Conservation (phyloP, 37 sponge, comb jelly and placozoan species). For the Geodia barretti region DNA sequence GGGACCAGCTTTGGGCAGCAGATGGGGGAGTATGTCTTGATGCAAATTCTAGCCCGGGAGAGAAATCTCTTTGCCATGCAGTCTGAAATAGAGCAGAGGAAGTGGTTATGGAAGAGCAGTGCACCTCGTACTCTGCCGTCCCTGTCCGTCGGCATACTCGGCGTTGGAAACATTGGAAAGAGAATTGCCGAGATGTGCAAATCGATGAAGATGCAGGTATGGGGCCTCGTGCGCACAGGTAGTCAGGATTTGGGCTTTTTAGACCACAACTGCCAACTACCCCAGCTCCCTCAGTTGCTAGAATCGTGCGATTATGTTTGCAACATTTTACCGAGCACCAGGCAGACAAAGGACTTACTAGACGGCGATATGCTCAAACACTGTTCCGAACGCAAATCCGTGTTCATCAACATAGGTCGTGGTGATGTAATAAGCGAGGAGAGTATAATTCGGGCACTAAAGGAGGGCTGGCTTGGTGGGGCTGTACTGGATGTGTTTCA, state of each 20-base stretch:
- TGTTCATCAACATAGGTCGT: slow-evolving; percentile 64
- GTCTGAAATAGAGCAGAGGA: slow-evolving; percentile 14
- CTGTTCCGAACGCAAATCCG: slow-evolving; percentile 46
- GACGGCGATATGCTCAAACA: slow-evolving; percentile 24
- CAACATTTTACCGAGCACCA: slow-evolving; percentile 58
- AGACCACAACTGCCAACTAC: slow-evolving; percentile 4
- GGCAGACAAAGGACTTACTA: slow-evolving; percentile 48
- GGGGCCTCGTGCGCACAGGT: slow-evolving; percentile 46
- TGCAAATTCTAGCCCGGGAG: slow-evolving; percentile 41
- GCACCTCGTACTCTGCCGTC: neutral
- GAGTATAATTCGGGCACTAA: slow-evolving; percentile 33
- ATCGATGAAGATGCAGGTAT: slow-evolving; percentile 51
- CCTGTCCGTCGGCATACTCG: slow-evolving; percentile 55
- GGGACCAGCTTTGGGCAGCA: slow-evolving; percentile 41
- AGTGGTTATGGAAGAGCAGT: slow-evolving; percentile 9
- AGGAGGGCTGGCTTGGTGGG: slow-evolving; percentile 46
- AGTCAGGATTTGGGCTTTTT: neutral
- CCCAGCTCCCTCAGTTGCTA: slow-evolving; percentile 39
- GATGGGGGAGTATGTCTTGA: slow-evolving; percentile 69
- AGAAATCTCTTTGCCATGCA: slow-evolving; percentile 17
- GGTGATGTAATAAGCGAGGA: slow-evolving; percentile 42
- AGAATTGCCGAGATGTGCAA: slow-evolving; percentile 58
- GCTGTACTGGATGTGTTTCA: slow-evolving; percentile 66
- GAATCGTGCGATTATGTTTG: slow-evolving; percentile 49
- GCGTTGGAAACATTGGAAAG: slow-evolving; percentile 56